A percentile compares a stretch with the other conserved stretches of the same genome.
Evolutionary conservation across 2,113 vertebrate species (phyloP).

Genomic region (Rhipidura dahli): DNA sequence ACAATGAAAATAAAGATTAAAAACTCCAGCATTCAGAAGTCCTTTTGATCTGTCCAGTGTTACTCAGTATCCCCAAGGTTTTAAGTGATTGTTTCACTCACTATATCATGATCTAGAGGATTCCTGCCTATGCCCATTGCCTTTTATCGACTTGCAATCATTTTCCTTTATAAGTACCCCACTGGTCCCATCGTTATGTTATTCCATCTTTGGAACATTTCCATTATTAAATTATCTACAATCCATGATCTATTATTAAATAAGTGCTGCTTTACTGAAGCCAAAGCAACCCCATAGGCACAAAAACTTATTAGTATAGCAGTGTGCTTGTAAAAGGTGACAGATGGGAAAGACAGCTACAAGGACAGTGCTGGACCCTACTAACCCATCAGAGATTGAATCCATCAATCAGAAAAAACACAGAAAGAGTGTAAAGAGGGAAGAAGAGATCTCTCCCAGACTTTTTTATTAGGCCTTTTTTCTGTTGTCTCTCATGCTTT

Average conservation of each 20-base stretch:
- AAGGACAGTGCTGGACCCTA: not conserved
- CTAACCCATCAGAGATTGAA: conserved; percentile 40
- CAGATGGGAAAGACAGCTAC: conserved; percentile 25
- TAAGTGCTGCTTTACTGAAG: conserved; percentile 2
- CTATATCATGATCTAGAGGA: not conserved
- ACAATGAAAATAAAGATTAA: not conserved
- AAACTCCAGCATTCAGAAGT: not conserved
- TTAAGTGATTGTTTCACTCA: not conserved
- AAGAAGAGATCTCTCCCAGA: not conserved
- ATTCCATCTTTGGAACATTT: not conserved
- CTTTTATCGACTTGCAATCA: not conserved
- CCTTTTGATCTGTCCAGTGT: not conserved
- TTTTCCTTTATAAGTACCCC: not conserved
- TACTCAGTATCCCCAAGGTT: not conserved
- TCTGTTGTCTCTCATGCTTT: not conserved
- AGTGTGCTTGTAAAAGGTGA: conserved; percentile 34
- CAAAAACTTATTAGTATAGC: not conserved
- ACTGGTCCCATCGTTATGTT: not conserved
- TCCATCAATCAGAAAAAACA: conserved; percentile 44
- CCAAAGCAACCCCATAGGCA: not conserved
- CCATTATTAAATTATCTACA: conserved; percentile 33
- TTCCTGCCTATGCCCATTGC: not conserved
- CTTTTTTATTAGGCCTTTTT: not conserved
- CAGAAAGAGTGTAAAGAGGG: not conserved
- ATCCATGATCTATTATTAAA: conserved; percentile 9